These are phyloP conservation scores for Phymorhynchus buccinoides DNA, from an alignment of 1,140 invertebrate species.

Conservation along the genomic window DNA sequence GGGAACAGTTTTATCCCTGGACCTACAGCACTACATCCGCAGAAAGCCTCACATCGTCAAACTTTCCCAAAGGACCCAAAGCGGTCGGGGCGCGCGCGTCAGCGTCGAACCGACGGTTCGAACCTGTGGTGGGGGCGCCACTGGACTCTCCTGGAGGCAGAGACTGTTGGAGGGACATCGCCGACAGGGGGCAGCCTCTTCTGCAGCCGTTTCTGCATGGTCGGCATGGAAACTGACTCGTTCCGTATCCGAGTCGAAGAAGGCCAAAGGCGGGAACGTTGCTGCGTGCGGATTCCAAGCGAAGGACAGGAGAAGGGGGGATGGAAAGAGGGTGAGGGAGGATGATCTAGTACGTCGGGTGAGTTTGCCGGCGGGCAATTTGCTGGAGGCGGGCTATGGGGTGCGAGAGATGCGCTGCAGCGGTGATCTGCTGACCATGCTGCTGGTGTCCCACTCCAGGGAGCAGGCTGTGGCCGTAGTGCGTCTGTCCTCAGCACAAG, in stretches of 20 bases:
- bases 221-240: not conserved
- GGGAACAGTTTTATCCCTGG: conserved; percentile 7
- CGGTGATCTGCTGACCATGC: not conserved
- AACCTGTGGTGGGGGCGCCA: not conserved
- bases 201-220: not conserved
- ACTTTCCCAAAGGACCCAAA: not conserved
- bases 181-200: not conserved
- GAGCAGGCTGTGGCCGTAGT: not conserved
- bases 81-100: not conserved
- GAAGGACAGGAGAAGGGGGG: not conserved
- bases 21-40: conserved; percentile 21
- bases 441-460: conserved; percentile 19
- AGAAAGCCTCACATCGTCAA: not conserved
- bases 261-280: no score
- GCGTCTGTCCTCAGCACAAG: no score
- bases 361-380: not conserved
- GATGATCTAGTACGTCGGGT: not conserved
- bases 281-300: not conserved
- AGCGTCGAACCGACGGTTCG: not conserved
- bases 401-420: not conserved
- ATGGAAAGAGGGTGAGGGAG: not conserved
- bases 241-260: not conserved
- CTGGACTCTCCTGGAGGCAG: not conserved
- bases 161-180: not conserved
- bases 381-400: not conserved